Evolutionary conservation across 2,113 vertebrate genomes (phyloP), one percentile per base, ranked within the genome.

Genomic region (Ancistrus triradiatus): DNA sequence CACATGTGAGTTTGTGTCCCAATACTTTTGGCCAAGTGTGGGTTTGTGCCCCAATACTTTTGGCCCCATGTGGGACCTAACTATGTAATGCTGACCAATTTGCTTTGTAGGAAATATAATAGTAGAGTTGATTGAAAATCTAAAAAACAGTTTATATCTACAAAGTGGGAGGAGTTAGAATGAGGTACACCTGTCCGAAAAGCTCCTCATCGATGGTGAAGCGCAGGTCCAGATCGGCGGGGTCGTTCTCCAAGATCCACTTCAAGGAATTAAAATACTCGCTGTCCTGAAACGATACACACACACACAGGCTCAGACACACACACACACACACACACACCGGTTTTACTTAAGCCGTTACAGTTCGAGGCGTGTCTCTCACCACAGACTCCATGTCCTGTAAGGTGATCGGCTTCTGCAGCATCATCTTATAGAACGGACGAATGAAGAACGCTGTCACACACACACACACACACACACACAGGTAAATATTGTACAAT

Each of bases 341-440:
- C n/a, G n/a, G n/a, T n/a, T n/a, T n/a, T n/a, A n/a, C n/a, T n/a
- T n/a, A n/a, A n/a, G n/a, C n/a, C n/a, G n/a, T n/a, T n/a, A n/a
- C n/a, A n/a, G n/a, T n/a, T n/a, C n/a, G n/a, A 31, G 27, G 27
- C 3, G 27, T 31, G 27, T 31, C 27, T 24, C 95, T 72, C 87
- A 99, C 96, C 86, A 99, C 96, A n/a, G 96, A 97, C 75, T 98
- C 95, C 95, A 99, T 98, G 68, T 99, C 96, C 66, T 92, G 91
- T 53, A 99, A 91, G 0, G 84, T 92, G 80, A 98, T 99, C 6
- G 88, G 79, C 69, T 99, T 99, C 74, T 98, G 95, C 25, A 99
- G 87, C 95, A 96, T 98, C 96, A 99, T 99, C 86, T 97, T 99
- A 85, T 99, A 99, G 82, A 98, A 98, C 1, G 96, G 96, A 31